Percentiles rank a stretch among this genome's conserved stretches.
Evolutionary conservation across 2,113 vertebrate species (phyloP).

Genomic region (Mus spicilegus): DNA sequence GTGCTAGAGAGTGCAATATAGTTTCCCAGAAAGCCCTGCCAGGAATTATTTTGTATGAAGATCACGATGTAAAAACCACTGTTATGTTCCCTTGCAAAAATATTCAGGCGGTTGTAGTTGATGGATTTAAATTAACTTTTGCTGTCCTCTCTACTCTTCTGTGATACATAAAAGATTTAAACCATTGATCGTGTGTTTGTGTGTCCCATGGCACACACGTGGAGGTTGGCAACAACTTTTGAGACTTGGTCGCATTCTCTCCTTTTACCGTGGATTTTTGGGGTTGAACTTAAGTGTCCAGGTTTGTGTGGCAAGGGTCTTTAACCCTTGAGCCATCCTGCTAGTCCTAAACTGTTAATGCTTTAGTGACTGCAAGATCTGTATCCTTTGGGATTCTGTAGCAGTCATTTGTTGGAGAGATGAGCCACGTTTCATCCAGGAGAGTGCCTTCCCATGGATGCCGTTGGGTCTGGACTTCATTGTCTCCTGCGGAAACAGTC

Average conservation of each 20-base stretch:
- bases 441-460: background rate
- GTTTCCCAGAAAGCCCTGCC: background rate
- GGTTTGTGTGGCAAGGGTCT: background rate
- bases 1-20: background rate
- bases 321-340: background rate
- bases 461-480: background rate
- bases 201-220: background rate
- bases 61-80: background rate
- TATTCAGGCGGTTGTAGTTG: background rate
- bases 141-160: background rate
- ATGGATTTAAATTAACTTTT: background rate
- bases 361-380: background rate
- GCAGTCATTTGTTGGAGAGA: background rate
- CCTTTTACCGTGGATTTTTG: background rate
- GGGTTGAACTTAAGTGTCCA: background rate
- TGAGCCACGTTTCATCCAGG: background rate
- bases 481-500: background rate
- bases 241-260: background rate
- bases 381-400: background rate
- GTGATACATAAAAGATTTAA: background rate
- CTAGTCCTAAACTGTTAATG: background rate
- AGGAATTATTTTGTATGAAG: background rate
- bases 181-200: background rate
- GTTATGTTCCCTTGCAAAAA: conserved; percentile 16
- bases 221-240: background rate